phyloP scores from a whole-genome alignment of 53 echinoderm and acorn worm genomes.

The Mesocentrotus franciscanus region DNA sequence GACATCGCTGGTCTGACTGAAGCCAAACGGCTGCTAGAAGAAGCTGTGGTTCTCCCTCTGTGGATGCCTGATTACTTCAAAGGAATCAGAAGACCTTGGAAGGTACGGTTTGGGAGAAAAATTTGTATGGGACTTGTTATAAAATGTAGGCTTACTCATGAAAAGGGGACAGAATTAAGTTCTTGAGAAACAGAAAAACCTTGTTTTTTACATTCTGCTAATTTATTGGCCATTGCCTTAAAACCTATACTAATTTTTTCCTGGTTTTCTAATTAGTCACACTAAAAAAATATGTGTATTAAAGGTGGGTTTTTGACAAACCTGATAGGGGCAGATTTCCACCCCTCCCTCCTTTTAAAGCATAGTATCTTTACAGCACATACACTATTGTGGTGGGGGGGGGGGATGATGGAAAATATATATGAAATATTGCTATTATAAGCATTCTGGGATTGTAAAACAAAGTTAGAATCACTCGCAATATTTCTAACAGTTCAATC shows the following conservation, averaged over 20 bases:
- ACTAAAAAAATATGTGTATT: no score
- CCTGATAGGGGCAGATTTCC: no score
- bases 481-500: background rate
- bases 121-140: no score
- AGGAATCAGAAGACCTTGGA: conserved; percentile 98
- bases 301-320: no score
- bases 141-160: background rate
- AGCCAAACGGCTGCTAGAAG: conserved; percentile 94
- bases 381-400: background rate
- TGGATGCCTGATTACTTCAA: conserved; percentile 99
- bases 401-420: background rate
- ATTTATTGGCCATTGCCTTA: background rate
- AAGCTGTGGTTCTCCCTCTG: conserved; percentile 95
- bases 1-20: conserved; percentile 96
- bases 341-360: background rate
- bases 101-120: conserved; percentile 70
- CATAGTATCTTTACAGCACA: no score
- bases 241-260: background rate
- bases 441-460: background rate
- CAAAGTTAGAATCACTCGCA: background rate
- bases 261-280: background rate
- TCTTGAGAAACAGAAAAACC: background rate
- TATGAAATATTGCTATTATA: background rate
- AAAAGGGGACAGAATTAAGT: background rate
- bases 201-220: background rate